Percentiles rank a stretch among this genome's conserved stretches.
Evolutionary conservation across 1,140 invertebrate species (phyloP).

Genomic region (Brachionus rubens): DNA sequence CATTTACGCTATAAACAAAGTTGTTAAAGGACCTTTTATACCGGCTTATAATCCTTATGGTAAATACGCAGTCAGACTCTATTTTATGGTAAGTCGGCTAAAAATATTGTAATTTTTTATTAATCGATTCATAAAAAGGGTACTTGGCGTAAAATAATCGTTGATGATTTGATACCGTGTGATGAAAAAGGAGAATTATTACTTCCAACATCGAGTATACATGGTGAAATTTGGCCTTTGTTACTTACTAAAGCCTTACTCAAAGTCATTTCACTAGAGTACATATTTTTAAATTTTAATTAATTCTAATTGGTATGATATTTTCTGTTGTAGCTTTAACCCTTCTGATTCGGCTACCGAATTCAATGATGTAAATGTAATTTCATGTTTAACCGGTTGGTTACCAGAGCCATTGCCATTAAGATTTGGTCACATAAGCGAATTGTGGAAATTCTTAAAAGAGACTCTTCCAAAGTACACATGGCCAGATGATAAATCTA

Average conservation of each 20-base stretch:
- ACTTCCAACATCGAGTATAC: constrained; percentile 53
- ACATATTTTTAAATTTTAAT: constrained; percentile 48
- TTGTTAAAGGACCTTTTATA: constrained; percentile 57
- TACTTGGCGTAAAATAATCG: constrained; percentile 59
- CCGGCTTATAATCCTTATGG: constrained; percentile 57
- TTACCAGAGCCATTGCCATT: constrained; percentile 59
- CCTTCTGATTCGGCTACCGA: constrained; percentile 50
- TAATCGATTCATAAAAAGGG: too few species aligned
- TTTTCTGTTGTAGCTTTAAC: constrained; percentile 20
- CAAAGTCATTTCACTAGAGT: constrained; percentile 60
- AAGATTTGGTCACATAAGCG: constrained; percentile 55
- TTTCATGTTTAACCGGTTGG: constrained; percentile 59
- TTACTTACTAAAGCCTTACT: constrained; percentile 59
- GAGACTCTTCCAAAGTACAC: constrained; percentile 54
- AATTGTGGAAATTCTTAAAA: constrained; percentile 57
- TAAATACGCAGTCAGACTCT: constrained; percentile 59
- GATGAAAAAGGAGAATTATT: constrained; percentile 57
- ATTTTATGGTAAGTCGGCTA: constrained; percentile 58
- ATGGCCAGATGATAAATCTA: constrained; percentile 53
- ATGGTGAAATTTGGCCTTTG: constrained; percentile 60
- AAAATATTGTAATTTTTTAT: neutral
- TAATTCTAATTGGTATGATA: neutral
- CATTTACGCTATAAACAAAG: constrained; percentile 59
- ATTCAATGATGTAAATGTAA: constrained; percentile 58
- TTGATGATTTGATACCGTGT: constrained; percentile 60